Evolutionary conservation across 2,888 invertebrate species (phyloP).

Genomic region (Troides helena): DNA sequence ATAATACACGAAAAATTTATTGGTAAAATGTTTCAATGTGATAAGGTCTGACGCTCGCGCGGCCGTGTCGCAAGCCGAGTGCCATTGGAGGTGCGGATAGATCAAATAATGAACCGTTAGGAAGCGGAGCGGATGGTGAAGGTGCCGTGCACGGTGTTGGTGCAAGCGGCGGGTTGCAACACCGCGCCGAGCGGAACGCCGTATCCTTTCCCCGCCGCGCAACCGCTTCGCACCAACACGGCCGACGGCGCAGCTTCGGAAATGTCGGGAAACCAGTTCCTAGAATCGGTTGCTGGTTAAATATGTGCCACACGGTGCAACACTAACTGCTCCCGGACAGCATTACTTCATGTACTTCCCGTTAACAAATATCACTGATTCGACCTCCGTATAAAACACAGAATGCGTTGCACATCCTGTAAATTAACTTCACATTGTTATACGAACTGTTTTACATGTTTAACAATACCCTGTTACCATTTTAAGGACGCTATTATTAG

Average conservation of each 20-base stretch:
- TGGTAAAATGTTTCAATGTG: no score
- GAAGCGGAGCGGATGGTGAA: constrained; percentile 9
- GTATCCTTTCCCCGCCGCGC: constrained; percentile 65
- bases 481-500: no score
- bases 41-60: no score
- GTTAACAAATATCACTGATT: no score
- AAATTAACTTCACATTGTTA: no score
- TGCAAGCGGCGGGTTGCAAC: constrained; percentile 36
- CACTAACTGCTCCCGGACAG: no score
- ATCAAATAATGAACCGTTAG: constrained; percentile 13
- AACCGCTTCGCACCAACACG: constrained; percentile 5
- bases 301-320: neutral
- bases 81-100: constrained; percentile 21
- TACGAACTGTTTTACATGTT: no score
- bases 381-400: no score
- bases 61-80: constrained; percentile 9
- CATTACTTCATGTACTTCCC: no score
- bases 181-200: constrained; percentile 46
- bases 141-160: neutral
- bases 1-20: no score
- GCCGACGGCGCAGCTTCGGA: constrained; percentile 29
- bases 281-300: neutral
- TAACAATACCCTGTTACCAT: no score
- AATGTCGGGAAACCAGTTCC: constrained; percentile 11
- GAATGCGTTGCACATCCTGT: no score